Conservation (phyloP, 1,140 invertebrate species). For the Drosophila watanabei region DNA sequence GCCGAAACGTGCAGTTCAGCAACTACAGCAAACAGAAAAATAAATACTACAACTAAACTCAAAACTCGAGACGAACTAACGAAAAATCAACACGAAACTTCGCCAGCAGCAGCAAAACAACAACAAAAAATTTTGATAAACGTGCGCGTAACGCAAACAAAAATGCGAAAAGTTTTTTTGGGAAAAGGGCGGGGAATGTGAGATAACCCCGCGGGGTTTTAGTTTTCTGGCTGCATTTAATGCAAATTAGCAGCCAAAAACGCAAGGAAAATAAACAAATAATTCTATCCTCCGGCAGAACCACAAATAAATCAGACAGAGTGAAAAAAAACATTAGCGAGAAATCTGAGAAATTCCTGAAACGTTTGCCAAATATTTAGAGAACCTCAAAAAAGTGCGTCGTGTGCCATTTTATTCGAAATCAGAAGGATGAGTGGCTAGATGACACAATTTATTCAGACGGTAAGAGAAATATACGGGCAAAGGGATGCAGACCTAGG, state of each 20-base stretch:
- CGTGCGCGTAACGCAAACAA: slow-evolving; percentile 14
- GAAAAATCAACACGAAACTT: slow-evolving; percentile 34
- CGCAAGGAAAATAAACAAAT: slow-evolving; percentile 74
- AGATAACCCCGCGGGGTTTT: slow-evolving; percentile 10
- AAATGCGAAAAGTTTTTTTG: background rate
- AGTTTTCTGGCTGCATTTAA: slow-evolving; percentile 40
- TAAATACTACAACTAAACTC: slow-evolving; percentile 1
- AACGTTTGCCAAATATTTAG: slow-evolving; percentile 76
- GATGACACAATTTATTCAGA: slow-evolving; percentile 41
- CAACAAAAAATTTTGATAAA: slow-evolving; percentile 12
- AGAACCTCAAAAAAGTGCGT: slow-evolving; percentile 74
- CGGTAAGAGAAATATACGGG: slow-evolving; percentile 57
- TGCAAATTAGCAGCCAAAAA: slow-evolving; percentile 68
- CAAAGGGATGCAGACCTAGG: background rate
- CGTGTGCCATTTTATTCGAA: slow-evolving; percentile 48
- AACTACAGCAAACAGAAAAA: background rate
- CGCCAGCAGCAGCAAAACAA: slow-evolving; percentile 4
- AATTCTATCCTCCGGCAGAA: slow-evolving; percentile 35
- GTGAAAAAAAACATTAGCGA: slow-evolving; percentile 70
- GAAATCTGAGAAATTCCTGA: slow-evolving; percentile 51
- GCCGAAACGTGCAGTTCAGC: slow-evolving; percentile 78
- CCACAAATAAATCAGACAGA: slow-evolving; percentile 68
- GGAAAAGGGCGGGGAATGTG: background rate
- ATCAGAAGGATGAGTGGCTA: slow-evolving; percentile 32
- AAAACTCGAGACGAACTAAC: slow-evolving; percentile 14